phyloP scores from a whole-genome alignment of 2,113 vertebrate genomes.

The Porphyrio hochstetteri region DNA sequence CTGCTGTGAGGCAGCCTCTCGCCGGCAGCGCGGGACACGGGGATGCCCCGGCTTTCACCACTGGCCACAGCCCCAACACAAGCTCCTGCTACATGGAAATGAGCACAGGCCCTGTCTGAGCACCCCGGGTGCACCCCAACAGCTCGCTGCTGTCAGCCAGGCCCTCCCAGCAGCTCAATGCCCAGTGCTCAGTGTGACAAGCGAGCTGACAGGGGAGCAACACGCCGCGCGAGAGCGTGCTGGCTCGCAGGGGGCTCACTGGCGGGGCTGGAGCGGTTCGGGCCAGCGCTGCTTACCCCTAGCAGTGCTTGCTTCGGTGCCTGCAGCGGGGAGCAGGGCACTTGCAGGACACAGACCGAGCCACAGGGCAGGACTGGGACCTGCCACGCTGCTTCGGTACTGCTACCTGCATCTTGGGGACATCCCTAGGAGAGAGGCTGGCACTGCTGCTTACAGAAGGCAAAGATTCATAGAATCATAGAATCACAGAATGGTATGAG shows the following conservation, averaged over 20 bases:
- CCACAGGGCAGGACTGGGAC: not conserved
- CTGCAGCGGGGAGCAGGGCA: accelerated
- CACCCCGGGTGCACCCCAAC: not conserved
- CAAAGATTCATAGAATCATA: not conserved
- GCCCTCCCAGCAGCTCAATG: not conserved
- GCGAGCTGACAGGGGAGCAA: not conserved
- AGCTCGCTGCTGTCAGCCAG: not conserved
- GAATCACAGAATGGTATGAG: no score
- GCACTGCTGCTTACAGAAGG: not conserved
- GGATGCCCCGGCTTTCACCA: not conserved
- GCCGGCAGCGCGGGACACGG: not conserved
- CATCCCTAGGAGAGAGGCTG: not conserved
- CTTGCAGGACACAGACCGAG: not conserved
- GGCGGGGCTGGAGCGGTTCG: accelerated
- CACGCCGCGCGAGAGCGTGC: accelerated
- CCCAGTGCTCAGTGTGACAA: accelerated
- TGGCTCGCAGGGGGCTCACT: not conserved
- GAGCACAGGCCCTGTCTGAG: not conserved
- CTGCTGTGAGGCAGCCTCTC: not conserved
- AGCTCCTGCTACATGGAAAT: not conserved
- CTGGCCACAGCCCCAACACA: accelerated
- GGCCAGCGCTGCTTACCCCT: not conserved
- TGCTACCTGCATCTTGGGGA: not conserved
- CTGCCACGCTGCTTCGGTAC: not conserved
- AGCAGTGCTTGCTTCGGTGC: not conserved